Percentiles rank a stretch among this genome's conserved stretches.
Conservation (phyloP, 2,113 vertebrate species). For the Mastomys coucha region DNA sequence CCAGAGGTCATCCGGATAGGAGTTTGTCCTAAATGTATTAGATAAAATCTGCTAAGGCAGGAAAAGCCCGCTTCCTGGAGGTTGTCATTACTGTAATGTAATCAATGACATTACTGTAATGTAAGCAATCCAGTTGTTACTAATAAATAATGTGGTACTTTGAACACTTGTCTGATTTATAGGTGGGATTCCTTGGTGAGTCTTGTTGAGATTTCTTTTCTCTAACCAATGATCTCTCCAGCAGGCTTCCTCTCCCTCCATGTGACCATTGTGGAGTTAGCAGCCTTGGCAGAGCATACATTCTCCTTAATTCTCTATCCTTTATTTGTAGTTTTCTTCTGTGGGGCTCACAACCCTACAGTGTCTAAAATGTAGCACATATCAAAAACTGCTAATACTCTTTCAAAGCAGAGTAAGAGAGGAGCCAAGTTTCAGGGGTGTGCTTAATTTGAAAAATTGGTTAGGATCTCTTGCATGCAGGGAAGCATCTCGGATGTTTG, state of each 20-base stretch:
- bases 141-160: not conserved
- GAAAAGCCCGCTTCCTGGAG: not conserved
- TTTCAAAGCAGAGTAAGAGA: conserved; percentile 67
- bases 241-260: not conserved
- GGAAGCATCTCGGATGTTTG: conserved; percentile 83
- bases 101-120: not conserved
- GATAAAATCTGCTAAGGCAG: not conserved
- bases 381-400: conserved; percentile 73
- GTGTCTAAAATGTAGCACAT: conserved; percentile 66
- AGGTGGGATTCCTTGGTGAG: conserved; percentile 23
- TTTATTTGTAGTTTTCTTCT: conserved; percentile 74
- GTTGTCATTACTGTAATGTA: conserved; percentile 2
- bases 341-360: conserved; percentile 14
- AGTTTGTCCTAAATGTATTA: conserved; percentile 26
- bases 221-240: not conserved
- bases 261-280: not conserved
- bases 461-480: conserved; percentile 71
- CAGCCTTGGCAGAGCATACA: not conserved
- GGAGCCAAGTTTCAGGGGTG: conserved; percentile 73
- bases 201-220: conserved; percentile 29
- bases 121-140: conserved; percentile 1
- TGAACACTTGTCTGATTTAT: conserved; percentile 17
- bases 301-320: conserved; percentile 61
- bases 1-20: not conserved
- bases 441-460: conserved; percentile 80